These are phyloP conservation scores for Eutrigla gurnardus DNA, from an alignment of 2,797 vertebrate genomes.

Conservation along the genomic window DNA sequence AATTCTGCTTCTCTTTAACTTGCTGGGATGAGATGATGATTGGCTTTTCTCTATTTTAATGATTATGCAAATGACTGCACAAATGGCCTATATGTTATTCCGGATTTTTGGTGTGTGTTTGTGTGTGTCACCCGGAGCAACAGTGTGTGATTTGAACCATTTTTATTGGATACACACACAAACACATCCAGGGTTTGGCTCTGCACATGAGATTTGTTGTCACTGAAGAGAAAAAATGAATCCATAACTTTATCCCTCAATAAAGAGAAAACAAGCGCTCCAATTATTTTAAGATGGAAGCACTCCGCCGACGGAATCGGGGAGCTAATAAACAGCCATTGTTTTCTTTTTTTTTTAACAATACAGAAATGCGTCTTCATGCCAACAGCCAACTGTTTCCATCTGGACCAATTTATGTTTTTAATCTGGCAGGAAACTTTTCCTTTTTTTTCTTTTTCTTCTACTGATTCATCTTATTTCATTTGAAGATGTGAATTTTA, in stretches of 20 bases:
- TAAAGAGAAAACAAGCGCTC: neutral
- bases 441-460: too few relatives aligned
- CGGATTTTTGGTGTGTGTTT: neutral
- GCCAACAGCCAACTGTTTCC: neutral
- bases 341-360: neutral
- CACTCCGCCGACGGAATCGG: neutral
- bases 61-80: neutral
- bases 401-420: slow-evolving; percentile 1
- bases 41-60: neutral
- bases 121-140: neutral
- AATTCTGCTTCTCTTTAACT: neutral
- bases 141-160: neutral
- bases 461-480: neutral
- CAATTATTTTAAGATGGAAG: neutral
- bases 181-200: neutral
- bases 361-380: neutral
- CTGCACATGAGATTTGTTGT: neutral
- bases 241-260: too few relatives aligned
- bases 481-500: neutral
- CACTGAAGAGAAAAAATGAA: neutral
- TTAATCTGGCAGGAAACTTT: neutral
- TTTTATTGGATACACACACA: neutral
- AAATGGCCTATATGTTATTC: neutral
- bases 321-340: neutral
- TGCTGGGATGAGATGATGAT: neutral